Conservation (phyloP, 1,140 invertebrate genomes). For the honey bee (Apis mellifera) region DNA sequence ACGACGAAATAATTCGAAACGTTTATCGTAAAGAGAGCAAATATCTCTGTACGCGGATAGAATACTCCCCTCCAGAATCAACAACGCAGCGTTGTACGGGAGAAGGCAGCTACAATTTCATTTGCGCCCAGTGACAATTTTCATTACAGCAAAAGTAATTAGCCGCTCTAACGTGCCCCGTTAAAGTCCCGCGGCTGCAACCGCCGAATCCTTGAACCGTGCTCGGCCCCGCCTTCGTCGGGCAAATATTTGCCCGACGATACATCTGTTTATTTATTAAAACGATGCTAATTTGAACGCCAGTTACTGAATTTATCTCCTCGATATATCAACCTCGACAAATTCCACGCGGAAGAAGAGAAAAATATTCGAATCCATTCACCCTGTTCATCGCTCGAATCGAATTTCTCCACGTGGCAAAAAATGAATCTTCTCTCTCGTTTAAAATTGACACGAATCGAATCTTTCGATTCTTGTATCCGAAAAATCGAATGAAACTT, state of each 20-base stretch:
- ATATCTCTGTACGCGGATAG: too few relatives aligned
- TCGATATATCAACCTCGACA: not conserved
- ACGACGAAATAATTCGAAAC: not conserved
- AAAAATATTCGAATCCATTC: too few relatives aligned
- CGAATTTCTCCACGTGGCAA: too few relatives aligned
- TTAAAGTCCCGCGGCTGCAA: not conserved
- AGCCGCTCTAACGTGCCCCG: not conserved
- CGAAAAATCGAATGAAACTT: too few relatives aligned
- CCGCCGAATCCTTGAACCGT: not conserved
- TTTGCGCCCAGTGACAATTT: not conserved
- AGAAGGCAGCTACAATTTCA: not conserved
- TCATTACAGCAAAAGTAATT: not conserved
- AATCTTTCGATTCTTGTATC: too few relatives aligned
- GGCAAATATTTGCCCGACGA: slow-evolving; percentile 17
- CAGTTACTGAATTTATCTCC: not conserved
- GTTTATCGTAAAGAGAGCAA: not conserved
- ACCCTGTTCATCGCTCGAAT: too few relatives aligned
- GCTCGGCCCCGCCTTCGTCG: not conserved
- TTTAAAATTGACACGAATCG: too few relatives aligned
- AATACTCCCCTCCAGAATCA: not conserved
- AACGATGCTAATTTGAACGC: not conserved
- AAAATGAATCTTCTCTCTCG: too few relatives aligned
- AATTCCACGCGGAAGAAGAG: not conserved
- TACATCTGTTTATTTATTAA: not conserved
- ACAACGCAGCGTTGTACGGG: not conserved